Evolutionary conservation across 2,888 invertebrate species (phyloP).

Genomic region (Pyrrhia umbra): DNA sequence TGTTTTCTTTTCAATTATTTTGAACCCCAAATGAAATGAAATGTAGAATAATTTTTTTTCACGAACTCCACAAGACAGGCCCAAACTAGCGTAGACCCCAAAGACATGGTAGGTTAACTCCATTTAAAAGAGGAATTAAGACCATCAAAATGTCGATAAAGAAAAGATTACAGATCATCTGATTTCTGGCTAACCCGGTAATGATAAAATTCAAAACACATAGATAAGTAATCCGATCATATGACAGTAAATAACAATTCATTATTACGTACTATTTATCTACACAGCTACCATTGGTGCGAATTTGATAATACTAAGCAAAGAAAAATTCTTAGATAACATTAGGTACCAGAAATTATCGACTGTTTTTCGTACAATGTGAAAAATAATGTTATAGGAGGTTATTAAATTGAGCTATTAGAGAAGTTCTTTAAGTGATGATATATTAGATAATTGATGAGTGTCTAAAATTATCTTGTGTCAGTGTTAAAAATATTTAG

Average conservation of each 20-base stretch:
- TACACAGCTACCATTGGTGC: constrained; percentile 68
- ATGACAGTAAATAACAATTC: constrained; percentile 56
- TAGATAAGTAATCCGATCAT: constrained; percentile 53
- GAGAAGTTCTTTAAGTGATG: constrained; percentile 17
- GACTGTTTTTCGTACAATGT: constrained; percentile 54
- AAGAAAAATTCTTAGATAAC: constrained; percentile 72
- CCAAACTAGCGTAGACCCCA: too few species aligned
- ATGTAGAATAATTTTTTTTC: too few species aligned
- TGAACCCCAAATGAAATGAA: too few species aligned
- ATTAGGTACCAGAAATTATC: constrained; percentile 56
- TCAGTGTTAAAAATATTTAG: constrained; percentile 20
- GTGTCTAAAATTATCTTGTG: constrained; percentile 44
- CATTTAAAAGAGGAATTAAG: neutral
- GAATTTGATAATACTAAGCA: constrained; percentile 73
- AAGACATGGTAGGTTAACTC: too few species aligned
- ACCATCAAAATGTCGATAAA: neutral
- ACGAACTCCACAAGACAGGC: too few species aligned
- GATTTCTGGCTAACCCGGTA: constrained; percentile 32
- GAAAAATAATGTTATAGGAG: constrained; percentile 25
- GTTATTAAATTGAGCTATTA: constrained; percentile 6
- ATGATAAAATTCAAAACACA: constrained; percentile 31
- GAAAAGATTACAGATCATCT: constrained; percentile 2
- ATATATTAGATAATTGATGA: constrained; percentile 12
- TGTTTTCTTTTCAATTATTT: too few species aligned
- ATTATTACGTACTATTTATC: constrained; percentile 68